Evolutionary conservation across 2,113 vertebrate genomes (phyloP).

Genomic region (Suricata suricatta): DNA sequence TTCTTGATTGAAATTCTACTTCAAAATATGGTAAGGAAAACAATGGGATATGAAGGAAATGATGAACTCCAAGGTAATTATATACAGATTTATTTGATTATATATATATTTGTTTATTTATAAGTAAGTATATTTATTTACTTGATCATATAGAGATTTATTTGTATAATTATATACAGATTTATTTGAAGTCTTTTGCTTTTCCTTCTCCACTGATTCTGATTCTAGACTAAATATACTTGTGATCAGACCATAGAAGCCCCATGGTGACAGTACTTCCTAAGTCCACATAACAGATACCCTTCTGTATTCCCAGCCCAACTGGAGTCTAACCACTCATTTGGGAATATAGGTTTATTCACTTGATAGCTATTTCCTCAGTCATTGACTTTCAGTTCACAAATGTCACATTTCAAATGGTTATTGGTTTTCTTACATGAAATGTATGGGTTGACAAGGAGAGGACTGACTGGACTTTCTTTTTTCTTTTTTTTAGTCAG

Average conservation of each 20-base stretch:
- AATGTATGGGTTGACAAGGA: neutral
- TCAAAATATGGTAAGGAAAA: neutral
- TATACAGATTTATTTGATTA: accelerated
- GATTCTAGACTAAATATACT: neutral
- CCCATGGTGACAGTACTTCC: neutral
- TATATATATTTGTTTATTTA: too few relatives aligned
- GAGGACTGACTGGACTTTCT: neutral
- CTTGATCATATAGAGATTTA: too few relatives aligned
- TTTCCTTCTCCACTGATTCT: neutral
- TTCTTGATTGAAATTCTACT: neutral
- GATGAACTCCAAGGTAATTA: neutral
- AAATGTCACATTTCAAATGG: neutral
- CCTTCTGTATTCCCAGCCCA: neutral
- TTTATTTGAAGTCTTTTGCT: neutral
- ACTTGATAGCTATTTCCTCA: neutral
- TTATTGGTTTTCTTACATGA: neutral
- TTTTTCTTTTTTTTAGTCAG: neutral
- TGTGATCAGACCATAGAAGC: neutral
- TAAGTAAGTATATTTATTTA: too few relatives aligned
- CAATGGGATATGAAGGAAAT: neutral
- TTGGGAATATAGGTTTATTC: neutral
- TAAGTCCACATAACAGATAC: neutral
- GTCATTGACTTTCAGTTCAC: neutral
- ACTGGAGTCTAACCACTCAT: neutral
- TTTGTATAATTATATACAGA: neutral